phyloP scores from a whole-genome alignment of 2,797 vertebrate species.

The Percopsis omiscomaycus region DNA sequence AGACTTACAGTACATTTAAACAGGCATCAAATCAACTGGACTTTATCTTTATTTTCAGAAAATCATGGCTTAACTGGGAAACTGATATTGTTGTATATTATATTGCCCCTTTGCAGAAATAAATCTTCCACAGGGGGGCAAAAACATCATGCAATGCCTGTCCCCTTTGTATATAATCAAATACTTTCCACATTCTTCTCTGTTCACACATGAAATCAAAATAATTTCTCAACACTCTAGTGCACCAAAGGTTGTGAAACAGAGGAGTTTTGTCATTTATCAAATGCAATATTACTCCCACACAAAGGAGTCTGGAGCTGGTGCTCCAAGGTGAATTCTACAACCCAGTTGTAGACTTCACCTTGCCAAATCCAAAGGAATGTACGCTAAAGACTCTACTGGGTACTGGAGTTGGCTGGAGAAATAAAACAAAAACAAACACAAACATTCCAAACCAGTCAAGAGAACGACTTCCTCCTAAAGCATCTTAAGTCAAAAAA shows the following conservation, averaged over 20 bases:
- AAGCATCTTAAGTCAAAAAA: slow-evolving; percentile 39
- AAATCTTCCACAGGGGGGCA: neutral
- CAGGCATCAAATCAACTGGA: too few relatives aligned
- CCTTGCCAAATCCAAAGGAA: slow-evolving; percentile 32
- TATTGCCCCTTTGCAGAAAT: too few relatives aligned
- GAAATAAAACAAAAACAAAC: slow-evolving; percentile 29
- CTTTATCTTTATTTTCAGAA: too few relatives aligned
- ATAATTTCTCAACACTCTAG: slow-evolving; percentile 52
- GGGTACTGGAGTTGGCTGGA: slow-evolving; percentile 49
- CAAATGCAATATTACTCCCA: slow-evolving; percentile 44
- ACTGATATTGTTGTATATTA: too few relatives aligned
- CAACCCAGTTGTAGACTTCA: slow-evolving; percentile 46
- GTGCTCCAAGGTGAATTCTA: slow-evolving; percentile 45
- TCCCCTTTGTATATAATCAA: slow-evolving; percentile 44
- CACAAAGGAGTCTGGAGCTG: slow-evolving; percentile 24
- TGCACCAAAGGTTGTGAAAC: slow-evolving; percentile 53
- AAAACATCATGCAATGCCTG: neutral
- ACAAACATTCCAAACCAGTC: slow-evolving; percentile 54
- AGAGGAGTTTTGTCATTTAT: slow-evolving; percentile 43
- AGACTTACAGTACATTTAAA: too few relatives aligned
- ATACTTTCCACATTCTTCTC: slow-evolving; percentile 54
- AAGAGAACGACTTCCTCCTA: slow-evolving; percentile 38
- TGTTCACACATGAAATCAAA: slow-evolving; percentile 49
- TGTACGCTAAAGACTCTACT: slow-evolving; percentile 46
- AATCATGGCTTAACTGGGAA: too few relatives aligned